Percentiles rank a stretch among this genome's conserved stretches.
These are phyloP conservation scores for Limnodromus scolopaceus DNA, from an alignment of 2,797 vertebrate genomes.

Conservation along the genomic window DNA sequence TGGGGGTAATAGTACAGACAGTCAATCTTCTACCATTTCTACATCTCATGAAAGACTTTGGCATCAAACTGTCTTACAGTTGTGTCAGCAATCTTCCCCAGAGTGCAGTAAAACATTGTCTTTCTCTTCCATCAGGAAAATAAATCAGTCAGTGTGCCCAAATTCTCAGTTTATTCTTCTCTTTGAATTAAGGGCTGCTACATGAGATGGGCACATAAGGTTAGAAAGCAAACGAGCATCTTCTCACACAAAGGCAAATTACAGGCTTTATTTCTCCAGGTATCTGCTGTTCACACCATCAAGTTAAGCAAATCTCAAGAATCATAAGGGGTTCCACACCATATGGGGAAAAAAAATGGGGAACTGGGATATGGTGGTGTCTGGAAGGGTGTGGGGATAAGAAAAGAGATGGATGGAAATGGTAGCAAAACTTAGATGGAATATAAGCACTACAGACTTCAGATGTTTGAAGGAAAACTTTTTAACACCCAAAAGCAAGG, in stretches of 20 bases:
- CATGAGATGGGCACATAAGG: accelerated
- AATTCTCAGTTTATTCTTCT: neutral
- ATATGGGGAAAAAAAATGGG: neutral
- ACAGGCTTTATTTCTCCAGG: neutral
- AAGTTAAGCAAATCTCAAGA: neutral
- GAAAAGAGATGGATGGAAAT: neutral
- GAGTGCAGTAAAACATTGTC: neutral
- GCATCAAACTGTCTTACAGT: neutral
- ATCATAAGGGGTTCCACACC: neutral
- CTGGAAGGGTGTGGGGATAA: neutral
- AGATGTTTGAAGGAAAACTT: neutral
- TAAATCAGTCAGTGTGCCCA: neutral
- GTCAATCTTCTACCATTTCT: neutral
- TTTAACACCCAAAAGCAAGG: neutral
- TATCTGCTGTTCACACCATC: neutral
- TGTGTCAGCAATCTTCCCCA: neutral
- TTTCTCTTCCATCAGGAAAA: neutral
- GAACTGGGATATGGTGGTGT: neutral
- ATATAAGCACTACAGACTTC: neutral
- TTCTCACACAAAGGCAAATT: neutral
- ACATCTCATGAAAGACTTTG: neutral
- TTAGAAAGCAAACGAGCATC: neutral
- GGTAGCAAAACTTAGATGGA: neutral
- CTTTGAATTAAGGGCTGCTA: neutral
- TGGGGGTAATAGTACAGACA: neutral